Percentiles rank a stretch among this genome's conserved stretches.
Evolutionary conservation across 2,113 vertebrate species (phyloP).

Genomic region (Kryptolebias marmoratus): DNA sequence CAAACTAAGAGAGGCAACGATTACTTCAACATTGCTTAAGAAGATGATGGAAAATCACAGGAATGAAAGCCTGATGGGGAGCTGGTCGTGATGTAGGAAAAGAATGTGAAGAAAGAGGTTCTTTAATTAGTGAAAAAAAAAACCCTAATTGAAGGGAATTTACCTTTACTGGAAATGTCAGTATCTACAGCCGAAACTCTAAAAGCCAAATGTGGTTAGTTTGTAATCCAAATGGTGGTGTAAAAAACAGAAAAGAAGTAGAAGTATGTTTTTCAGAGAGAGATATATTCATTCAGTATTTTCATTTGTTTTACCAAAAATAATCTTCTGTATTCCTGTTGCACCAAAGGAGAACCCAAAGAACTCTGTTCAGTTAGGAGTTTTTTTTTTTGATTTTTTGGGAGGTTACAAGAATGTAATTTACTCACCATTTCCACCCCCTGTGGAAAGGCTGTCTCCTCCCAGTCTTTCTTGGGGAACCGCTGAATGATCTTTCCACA

Average conservation of each 20-base stretch:
- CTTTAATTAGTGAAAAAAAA: conserved; percentile 54
- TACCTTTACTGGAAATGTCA: conserved; percentile 74
- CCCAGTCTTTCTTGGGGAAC: conserved; percentile 96
- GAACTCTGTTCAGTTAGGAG: neutral
- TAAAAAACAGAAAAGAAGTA: too few species aligned
- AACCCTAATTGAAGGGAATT: conserved; percentile 46
- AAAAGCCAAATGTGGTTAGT: conserved; percentile 10
- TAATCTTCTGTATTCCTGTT: too few species aligned
- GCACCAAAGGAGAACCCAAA: neutral
- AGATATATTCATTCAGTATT: too few species aligned
- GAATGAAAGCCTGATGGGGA: conserved; percentile 19
- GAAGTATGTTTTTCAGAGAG: too few species aligned
- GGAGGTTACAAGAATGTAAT: too few species aligned
- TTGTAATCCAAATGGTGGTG: neutral
- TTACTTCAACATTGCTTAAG: conserved; percentile 13
- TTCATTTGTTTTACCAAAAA: too few species aligned
- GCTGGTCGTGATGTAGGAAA: neutral
- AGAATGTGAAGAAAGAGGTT: neutral
- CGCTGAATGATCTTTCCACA: conserved; percentile 97
- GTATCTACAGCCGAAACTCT: conserved; percentile 38
- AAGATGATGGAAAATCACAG: conserved; percentile 30
- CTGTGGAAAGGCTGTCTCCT: conserved; percentile 95
- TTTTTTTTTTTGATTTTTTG: neutral
- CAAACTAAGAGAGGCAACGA: conserved; percentile 14
- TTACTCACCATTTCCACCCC: conserved; percentile 97